Evolutionary conservation across 2,888 invertebrate species (phyloP).

Genomic region (Onchidella celtica): DNA sequence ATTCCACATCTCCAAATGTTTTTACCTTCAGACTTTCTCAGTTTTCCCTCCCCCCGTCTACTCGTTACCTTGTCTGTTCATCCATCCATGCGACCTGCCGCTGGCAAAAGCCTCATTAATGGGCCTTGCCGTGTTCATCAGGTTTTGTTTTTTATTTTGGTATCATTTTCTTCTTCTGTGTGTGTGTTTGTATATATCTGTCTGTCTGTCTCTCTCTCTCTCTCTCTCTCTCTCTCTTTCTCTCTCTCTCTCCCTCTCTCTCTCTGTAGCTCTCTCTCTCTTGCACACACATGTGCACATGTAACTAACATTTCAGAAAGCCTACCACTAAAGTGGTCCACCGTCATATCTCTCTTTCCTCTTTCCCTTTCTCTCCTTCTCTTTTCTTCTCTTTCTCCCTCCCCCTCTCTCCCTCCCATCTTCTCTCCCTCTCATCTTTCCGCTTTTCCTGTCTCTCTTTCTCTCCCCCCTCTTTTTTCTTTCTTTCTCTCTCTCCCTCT

Average conservation of each 20-base stretch:
- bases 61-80: too few relatives aligned
- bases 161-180: too few relatives aligned
- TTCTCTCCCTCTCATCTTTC: not conserved
- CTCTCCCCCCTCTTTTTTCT: not conserved
- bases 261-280: not conserved
- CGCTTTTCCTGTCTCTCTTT: not conserved
- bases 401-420: not conserved
- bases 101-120: too few relatives aligned
- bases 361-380: constrained; percentile 11
- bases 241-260: constrained; percentile 22
- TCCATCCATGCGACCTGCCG: too few relatives aligned
- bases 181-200: too few relatives aligned
- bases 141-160: too few relatives aligned
- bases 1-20: too few relatives aligned
- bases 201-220: constrained; percentile 31
- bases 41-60: too few relatives aligned
- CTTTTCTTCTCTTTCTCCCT: not conserved
- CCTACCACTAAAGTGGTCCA: not conserved
- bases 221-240: constrained; percentile 17
- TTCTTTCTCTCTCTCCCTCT: not conserved
- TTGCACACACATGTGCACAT: not conserved
- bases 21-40: too few relatives aligned
- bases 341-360: not conserved
- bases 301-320: not conserved
- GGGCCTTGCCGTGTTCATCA: too few relatives aligned